Evolutionary conservation across 2,113 vertebrate genomes (phyloP).

Genomic region (Scalopus aquaticus): DNA sequence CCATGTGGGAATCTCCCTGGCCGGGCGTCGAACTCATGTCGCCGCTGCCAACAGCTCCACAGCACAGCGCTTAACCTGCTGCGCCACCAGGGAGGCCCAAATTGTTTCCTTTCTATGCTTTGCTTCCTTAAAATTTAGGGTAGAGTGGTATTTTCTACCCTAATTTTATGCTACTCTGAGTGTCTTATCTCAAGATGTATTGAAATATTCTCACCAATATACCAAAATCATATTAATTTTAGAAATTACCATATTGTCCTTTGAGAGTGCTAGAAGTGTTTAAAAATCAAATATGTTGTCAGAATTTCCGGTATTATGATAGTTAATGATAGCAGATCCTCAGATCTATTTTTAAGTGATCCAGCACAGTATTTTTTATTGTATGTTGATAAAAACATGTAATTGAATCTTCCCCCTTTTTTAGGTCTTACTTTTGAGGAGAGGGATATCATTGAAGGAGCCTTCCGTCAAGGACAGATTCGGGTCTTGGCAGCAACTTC

Average conservation of each 20-base stretch:
- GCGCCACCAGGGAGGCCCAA: no score
- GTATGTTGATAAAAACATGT: neutral
- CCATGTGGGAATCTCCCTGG: no score
- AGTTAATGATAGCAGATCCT: neutral
- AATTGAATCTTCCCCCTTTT: neutral
- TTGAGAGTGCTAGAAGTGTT: constrained; percentile 19
- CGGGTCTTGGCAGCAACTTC: constrained; percentile 94
- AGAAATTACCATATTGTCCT: constrained; percentile 39
- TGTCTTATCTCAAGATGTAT: neutral
- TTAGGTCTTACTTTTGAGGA: constrained; percentile 97
- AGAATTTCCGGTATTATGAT: neutral
- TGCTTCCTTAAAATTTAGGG: constrained; percentile 43
- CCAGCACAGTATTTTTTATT: neutral
- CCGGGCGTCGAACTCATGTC: no score
- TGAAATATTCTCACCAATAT: neutral
- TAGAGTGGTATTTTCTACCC: neutral
- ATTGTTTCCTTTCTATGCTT: neutral
- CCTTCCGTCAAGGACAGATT: constrained; percentile 92
- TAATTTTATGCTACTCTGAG: neutral
- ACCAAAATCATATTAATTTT: constrained; percentile 53
- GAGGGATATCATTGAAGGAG: constrained; percentile 94
- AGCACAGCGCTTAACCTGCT: no score
- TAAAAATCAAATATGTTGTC: constrained; percentile 16
- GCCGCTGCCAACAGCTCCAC: no score
- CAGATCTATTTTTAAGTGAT: neutral